phyloP scores from a whole-genome alignment of 2,888 invertebrate species.

The Chydorus sphaericus region DNA sequence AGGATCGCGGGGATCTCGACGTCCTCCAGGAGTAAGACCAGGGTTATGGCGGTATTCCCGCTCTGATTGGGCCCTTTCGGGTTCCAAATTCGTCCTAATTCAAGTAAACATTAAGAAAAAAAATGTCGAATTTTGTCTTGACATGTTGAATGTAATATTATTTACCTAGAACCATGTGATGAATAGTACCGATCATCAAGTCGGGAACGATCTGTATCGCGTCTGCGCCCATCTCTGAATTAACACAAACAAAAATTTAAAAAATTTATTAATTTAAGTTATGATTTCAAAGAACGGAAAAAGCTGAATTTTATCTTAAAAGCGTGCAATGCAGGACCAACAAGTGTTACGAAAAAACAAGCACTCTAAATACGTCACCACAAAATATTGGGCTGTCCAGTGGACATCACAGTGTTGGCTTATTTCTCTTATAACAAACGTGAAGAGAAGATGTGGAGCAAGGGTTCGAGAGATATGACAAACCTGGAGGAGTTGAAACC shows the following conservation, averaged over 20 bases:
- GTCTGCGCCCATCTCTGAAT: constrained; percentile 5
- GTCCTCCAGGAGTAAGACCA: neutral
- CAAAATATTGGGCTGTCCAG: no score
- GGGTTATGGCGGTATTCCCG: constrained; percentile 2
- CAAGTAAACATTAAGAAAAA: neutral
- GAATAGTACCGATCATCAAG: neutral
- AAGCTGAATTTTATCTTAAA: neutral
- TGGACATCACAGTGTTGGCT: no score
- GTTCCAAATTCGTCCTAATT: constrained; percentile 21
- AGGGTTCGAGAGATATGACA: no score
- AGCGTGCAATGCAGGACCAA: neutral
- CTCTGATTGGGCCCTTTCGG: constrained; percentile 6
- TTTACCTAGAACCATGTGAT: neutral
- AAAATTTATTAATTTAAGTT: neutral
- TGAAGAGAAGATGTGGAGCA: no score
- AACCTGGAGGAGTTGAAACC: constrained; percentile 3
- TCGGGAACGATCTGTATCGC: constrained; percentile 1
- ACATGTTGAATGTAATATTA: neutral
- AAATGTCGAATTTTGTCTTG: neutral
- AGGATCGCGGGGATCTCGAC: constrained; percentile 17
- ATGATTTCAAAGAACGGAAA: neutral
- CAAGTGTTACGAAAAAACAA: neutral
- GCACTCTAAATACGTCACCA: neutral
- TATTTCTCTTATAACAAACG: no score
- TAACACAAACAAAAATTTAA: neutral